Conservation (phyloP, 1,140 invertebrate genomes). For the Drosophila ohnishii region DNA sequence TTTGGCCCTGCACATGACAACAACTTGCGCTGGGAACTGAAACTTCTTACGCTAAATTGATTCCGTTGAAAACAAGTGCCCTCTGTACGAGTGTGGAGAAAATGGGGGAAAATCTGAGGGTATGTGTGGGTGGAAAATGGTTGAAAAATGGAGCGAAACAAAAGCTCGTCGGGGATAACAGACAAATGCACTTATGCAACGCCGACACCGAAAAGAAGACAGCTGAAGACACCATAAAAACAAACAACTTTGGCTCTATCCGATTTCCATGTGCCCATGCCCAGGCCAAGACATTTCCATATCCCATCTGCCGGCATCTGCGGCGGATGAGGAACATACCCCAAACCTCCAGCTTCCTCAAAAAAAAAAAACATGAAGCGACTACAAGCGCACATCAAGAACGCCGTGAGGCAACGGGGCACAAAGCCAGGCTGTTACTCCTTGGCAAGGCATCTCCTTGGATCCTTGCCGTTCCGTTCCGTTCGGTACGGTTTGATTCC, state of each 20-base stretch:
- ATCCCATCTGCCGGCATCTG: slow-evolving; percentile 14
- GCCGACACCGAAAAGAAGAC: slow-evolving; percentile 26
- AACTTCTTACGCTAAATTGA: slow-evolving; percentile 80
- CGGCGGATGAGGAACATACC: background rate
- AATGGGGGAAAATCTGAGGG: no score
- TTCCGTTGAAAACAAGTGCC: slow-evolving; percentile 72
- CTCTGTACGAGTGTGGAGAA: slow-evolving; percentile 8
- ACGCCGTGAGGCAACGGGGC: background rate
- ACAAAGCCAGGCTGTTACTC: slow-evolving; percentile 29
- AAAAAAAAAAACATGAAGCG: slow-evolving; percentile 11
- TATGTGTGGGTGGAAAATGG: no score
- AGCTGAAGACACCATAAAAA: slow-evolving; percentile 52
- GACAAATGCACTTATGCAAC: slow-evolving; percentile 79
- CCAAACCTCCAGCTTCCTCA: background rate
- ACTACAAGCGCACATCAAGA: slow-evolving; percentile 38
- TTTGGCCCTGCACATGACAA: slow-evolving; percentile 66
- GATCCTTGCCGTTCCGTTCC: background rate
- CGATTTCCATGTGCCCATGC: slow-evolving; percentile 37
- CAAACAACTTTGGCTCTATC: slow-evolving; percentile 49
- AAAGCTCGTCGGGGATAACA: slow-evolving; percentile 62
- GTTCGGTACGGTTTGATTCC: background rate
- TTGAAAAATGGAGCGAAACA: slow-evolving; percentile 30
- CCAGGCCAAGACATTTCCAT: slow-evolving; percentile 10
- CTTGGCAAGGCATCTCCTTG: background rate
- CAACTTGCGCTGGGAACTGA: slow-evolving; percentile 44